These are phyloP conservation scores for Synergus laeviventris DNA, from an alignment of 2,888 invertebrate species.

Conservation along the genomic window DNA sequence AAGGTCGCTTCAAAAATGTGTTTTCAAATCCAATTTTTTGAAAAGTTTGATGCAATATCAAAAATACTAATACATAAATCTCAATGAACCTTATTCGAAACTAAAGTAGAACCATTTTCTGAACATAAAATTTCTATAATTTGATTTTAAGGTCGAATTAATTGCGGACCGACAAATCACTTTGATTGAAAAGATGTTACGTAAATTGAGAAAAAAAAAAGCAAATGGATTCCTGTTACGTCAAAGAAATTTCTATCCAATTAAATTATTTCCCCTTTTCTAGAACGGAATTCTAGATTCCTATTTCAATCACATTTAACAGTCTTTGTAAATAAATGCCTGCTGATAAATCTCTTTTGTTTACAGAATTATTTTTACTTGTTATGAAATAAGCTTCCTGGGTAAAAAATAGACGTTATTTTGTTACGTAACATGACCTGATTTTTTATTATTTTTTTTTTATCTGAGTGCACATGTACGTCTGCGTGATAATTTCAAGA, in stretches of 20 bases:
- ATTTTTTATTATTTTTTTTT: not conserved
- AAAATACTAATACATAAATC: not conserved
- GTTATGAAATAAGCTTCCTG: too few relatives aligned
- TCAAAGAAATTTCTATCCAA: slow-evolving; percentile 4
- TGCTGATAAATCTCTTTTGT: too few relatives aligned
- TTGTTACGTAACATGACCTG: too few relatives aligned
- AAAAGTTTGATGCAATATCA: not conserved
- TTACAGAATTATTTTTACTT: too few relatives aligned
- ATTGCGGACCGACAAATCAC: not conserved
- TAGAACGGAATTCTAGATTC: not conserved
- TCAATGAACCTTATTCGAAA: not conserved
- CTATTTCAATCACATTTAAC: too few relatives aligned
- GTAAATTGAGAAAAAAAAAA: not conserved
- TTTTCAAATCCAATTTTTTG: not conserved
- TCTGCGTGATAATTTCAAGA: not conserved
- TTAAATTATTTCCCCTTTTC: not conserved
- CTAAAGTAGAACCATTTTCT: not conserved
- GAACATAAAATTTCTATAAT: not conserved
- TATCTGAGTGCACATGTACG: not conserved
- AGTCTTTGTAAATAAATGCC: too few relatives aligned
- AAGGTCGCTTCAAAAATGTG: slow-evolving; percentile 13
- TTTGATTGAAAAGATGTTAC: not conserved
- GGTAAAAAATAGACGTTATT: too few relatives aligned
- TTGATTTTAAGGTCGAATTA: not conserved
- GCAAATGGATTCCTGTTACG: not conserved